Evolutionary conservation across 2,888 invertebrate genomes (phyloP).

Genomic region (Machimus rusticus): DNA sequence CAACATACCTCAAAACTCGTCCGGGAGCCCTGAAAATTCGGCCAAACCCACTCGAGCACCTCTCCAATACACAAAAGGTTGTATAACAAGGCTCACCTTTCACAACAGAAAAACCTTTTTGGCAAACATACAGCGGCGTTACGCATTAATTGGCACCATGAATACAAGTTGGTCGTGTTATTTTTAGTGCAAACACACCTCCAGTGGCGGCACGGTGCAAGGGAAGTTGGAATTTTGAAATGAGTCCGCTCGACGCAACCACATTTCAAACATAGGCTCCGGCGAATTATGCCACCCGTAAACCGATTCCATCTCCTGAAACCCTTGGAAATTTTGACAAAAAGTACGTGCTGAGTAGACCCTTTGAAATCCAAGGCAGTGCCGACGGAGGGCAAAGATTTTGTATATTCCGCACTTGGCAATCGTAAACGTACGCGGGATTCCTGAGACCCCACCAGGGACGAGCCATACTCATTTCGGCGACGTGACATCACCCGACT

Average conservation of each 20-base stretch:
- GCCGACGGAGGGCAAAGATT: neutral
- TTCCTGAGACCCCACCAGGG: neutral
- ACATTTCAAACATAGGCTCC: neutral
- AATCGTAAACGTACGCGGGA: neutral
- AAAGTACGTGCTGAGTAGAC: neutral
- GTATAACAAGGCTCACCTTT: neutral
- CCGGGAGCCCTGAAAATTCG: neutral
- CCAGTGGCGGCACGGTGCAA: neutral
- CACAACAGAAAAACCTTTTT: neutral
- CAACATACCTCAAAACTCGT: neutral
- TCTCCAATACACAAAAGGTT: neutral
- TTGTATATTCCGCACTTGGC: neutral
- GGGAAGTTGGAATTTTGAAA: neutral
- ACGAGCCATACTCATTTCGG: neutral
- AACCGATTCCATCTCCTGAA: neutral
- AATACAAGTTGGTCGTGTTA: constrained; percentile 2
- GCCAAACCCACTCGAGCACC: neutral
- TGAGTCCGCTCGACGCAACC: neutral
- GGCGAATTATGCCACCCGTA: neutral
- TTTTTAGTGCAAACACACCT: neutral
- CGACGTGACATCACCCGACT: neutral
- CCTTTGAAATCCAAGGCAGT: neutral
- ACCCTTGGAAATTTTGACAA: neutral
- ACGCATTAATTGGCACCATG: constrained; percentile 17
- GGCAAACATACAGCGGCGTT: neutral